Percentiles rank a stretch among this genome's conserved stretches.
Conservation (phyloP, 2,797 vertebrate species). For the Menidia menidia region DNA sequence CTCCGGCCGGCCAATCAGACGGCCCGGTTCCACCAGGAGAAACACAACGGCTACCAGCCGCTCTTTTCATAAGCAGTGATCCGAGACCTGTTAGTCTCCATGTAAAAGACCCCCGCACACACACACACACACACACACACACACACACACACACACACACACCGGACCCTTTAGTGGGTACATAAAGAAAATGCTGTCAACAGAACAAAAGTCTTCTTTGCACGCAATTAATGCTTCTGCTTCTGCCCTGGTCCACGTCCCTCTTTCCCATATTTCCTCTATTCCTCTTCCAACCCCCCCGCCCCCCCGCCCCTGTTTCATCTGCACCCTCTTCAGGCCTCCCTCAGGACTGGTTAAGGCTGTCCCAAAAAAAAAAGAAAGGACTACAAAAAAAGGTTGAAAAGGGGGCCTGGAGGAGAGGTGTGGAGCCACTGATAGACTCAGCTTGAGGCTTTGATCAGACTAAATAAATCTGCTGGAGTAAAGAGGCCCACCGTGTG, state of each 20-base stretch:
- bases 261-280: not conserved
- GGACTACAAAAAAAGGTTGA: constrained; percentile 10
- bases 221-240: constrained; percentile 51
- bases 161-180: constrained; percentile 47
- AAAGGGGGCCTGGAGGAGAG: not conserved
- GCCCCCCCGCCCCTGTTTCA: not conserved
- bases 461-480: not conserved
- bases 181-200: constrained; percentile 61
- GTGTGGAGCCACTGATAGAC: constrained; percentile 15
- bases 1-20: constrained; percentile 59
- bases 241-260: constrained; percentile 36
- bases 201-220: constrained; percentile 61
- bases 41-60: constrained; percentile 67
- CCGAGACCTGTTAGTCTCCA: constrained; percentile 78
- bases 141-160: constrained; percentile 35
- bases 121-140: constrained; percentile 39
- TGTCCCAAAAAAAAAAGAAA: constrained; percentile 3
- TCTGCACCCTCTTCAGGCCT: constrained; percentile 3
- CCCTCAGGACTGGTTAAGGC: constrained; percentile 11
- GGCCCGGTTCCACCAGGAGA: constrained; percentile 48
- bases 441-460: constrained; percentile 2
- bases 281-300: constrained; percentile 3
- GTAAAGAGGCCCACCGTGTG: not conserved
- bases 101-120: constrained; percentile 55
- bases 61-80: constrained; percentile 80